Conservation (phyloP, 2,113 vertebrate species). For the Podocnemis expansa region DNA sequence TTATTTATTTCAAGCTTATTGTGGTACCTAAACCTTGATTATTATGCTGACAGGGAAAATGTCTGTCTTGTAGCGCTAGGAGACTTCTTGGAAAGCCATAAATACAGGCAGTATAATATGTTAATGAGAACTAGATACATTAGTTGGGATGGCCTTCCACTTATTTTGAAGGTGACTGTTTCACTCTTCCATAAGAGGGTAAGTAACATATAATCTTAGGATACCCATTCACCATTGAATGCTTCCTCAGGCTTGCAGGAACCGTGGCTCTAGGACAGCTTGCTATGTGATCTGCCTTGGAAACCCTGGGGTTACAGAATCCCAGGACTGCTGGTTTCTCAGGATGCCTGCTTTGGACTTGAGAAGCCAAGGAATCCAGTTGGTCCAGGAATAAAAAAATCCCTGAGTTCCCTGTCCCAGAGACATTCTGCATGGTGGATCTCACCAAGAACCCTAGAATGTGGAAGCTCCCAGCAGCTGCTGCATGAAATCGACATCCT, state of each 20-base stretch:
- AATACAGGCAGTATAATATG: background rate
- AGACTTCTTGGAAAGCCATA: background rate
- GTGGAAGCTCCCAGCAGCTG: background rate
- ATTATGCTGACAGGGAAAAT: background rate
- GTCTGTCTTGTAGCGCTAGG: background rate
- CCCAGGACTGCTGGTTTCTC: too few species aligned
- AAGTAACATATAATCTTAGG: background rate
- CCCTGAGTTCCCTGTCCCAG: background rate
- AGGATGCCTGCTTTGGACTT: background rate
- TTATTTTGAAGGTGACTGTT: background rate
- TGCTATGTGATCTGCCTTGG: too few species aligned
- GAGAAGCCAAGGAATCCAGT: background rate
- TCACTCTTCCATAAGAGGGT: background rate
- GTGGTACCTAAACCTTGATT: background rate
- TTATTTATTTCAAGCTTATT: constrained; percentile 16
- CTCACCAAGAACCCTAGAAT: background rate
- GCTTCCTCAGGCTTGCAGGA: too few species aligned
- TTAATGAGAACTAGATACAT: background rate
- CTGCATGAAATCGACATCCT: background rate
- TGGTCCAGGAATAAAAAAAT: background rate
- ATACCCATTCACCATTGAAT: too few species aligned
- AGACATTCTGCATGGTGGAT: background rate
- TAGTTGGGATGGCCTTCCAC: constrained; percentile 1
- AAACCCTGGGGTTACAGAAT: too few species aligned
- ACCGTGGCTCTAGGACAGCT: too few species aligned